These are phyloP conservation scores for Tarsius wallacei DNA, from an alignment of 2,797 vertebrate species.

Conservation along the genomic window DNA sequence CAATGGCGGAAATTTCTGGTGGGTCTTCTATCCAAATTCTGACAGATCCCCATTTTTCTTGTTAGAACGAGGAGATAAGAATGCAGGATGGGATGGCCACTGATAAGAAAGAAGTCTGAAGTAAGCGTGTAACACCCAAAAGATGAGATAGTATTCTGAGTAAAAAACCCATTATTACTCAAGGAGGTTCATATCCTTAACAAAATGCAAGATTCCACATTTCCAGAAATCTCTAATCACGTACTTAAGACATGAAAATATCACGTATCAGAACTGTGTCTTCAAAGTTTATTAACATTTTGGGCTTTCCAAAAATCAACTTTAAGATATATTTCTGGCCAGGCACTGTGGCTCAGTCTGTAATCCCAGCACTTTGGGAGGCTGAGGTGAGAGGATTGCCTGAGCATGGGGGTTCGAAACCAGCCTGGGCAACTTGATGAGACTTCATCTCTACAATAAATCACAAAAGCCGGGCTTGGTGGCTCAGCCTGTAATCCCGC, in stretches of 20 bases:
- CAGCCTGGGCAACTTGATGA: too few species aligned
- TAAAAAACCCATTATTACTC: constrained; percentile 45
- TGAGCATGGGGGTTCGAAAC: too few species aligned
- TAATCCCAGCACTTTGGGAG: too few species aligned
- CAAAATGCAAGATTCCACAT: not conserved
- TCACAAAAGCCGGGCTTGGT: too few species aligned
- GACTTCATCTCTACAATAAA: too few species aligned
- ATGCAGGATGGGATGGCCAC: not conserved
- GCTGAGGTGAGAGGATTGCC: too few species aligned
- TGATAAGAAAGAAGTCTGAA: constrained; percentile 49
- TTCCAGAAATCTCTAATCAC: constrained; percentile 41
- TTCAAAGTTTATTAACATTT: constrained; percentile 57
- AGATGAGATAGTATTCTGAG: not conserved
- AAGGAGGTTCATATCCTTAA: constrained; percentile 51
- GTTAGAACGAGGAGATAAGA: constrained; percentile 50
- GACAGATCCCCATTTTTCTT: constrained; percentile 65
- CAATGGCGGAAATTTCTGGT: constrained; percentile 51
- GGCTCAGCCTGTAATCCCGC: too few species aligned
- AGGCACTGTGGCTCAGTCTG: too few species aligned
- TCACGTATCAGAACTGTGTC: not conserved
- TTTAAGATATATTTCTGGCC: not conserved
- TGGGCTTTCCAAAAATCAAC: constrained; percentile 51
- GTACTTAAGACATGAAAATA: not conserved
- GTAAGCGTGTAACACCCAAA: constrained; percentile 20
- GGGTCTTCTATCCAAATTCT: constrained; percentile 57